phyloP scores from a whole-genome alignment of 1,140 invertebrate genomes.

The Daktulosphaira vitifoliae region DNA sequence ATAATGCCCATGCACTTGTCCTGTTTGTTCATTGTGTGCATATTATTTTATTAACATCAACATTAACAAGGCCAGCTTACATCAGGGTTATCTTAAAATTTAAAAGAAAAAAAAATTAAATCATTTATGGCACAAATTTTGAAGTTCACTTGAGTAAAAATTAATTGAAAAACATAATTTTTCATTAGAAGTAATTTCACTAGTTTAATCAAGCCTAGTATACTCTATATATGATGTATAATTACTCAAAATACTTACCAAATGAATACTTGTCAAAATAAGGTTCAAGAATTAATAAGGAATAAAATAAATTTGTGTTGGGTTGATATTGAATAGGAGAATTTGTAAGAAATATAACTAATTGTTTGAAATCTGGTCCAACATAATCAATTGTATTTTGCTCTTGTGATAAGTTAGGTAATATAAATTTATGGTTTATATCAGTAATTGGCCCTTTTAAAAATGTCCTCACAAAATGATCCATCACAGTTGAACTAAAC shows the following conservation, averaged over 20 bases:
- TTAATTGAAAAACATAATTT: no score
- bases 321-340: constrained; percentile 10
- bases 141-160: no score
- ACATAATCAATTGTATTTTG: constrained; percentile 23
- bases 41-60: no score
- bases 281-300: constrained; percentile 18
- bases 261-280: constrained; percentile 21
- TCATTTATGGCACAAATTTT: no score
- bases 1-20: no score
- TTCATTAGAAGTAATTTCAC: no score
- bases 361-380: constrained; percentile 28
- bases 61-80: no score
- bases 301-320: constrained; percentile 27
- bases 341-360: constrained; percentile 6
- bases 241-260: constrained; percentile 10
- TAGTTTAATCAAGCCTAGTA: no score
- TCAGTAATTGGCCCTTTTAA: constrained; percentile 23
- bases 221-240: no score
- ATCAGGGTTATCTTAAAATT: no score
- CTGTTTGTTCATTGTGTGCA: no score
- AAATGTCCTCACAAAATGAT: constrained; percentile 26
- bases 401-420: constrained; percentile 13
- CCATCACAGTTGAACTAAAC: constrained; percentile 5
- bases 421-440: constrained; percentile 27
- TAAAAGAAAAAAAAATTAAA: no score